Conservation (phyloP, 1,140 invertebrate species). For the Ephestia elutella region DNA sequence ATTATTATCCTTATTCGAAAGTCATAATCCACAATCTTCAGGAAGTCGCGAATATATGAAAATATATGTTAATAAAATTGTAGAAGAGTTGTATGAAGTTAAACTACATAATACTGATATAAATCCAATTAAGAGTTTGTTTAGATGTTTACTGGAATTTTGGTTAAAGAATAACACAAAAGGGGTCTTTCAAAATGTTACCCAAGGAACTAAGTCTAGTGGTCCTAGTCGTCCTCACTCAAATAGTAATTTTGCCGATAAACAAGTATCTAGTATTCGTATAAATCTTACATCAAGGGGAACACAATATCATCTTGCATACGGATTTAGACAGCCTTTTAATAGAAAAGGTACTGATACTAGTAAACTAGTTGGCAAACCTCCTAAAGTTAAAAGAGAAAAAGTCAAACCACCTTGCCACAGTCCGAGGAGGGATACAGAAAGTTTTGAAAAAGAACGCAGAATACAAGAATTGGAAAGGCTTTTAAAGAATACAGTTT, state of each 20-base stretch:
- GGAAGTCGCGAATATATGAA: conserved; percentile 21
- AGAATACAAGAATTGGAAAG: conserved; percentile 53
- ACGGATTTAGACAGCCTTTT: not conserved
- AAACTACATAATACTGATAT: conserved; percentile 27
- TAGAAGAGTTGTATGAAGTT: conserved; percentile 46
- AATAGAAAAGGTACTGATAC: not conserved
- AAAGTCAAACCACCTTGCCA: conserved; percentile 17
- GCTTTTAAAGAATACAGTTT: conserved; percentile 56
- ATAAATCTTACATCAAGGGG: conserved; percentile 30
- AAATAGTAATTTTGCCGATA: conserved; percentile 43
- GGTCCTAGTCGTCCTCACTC: conserved; percentile 40
- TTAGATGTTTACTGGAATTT: conserved; percentile 52
- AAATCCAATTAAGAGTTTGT: conserved; percentile 46
- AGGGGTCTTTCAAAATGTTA: conserved; percentile 27
- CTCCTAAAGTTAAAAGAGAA: not conserved
- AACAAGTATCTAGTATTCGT: conserved; percentile 36
- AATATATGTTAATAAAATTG: conserved; percentile 36
- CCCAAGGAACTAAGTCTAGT: conserved; percentile 34
- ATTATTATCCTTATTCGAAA: conserved; percentile 37
- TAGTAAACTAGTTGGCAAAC: not conserved
- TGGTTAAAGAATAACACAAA: conserved; percentile 42
- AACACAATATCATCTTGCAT: conserved; percentile 39
- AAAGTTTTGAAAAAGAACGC: conserved; percentile 46
- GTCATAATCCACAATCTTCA: conserved; percentile 17
- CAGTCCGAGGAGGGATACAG: conserved; percentile 23